phyloP scores from a whole-genome alignment of 2,888 invertebrate species.

The Coremacera marginata region DNA sequence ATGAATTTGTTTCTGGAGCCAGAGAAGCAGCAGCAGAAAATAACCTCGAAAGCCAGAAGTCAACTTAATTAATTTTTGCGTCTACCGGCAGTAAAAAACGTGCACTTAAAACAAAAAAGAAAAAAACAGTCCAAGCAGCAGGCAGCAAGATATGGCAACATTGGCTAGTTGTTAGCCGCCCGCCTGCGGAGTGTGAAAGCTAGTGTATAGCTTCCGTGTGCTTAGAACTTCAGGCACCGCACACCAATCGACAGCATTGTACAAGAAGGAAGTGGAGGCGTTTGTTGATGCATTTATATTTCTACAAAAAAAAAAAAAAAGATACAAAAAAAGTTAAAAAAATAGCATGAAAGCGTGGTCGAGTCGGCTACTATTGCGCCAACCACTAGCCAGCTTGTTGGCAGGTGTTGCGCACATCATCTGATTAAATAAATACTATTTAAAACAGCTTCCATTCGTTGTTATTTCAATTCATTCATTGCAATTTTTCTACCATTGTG shows the following conservation, averaged over 20 bases:
- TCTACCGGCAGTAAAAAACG: background rate
- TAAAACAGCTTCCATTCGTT: slow-evolving; percentile 18
- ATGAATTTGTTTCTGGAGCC: background rate
- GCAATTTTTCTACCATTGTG: no score
- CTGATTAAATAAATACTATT: slow-evolving; percentile 37
- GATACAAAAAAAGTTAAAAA: background rate
- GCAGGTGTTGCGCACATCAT: slow-evolving; percentile 32
- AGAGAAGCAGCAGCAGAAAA: slow-evolving; percentile 14
- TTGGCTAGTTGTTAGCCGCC: slow-evolving; percentile 1
- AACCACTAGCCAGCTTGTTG: background rate
- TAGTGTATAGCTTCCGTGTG: slow-evolving; percentile 35
- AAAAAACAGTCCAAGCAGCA: background rate
- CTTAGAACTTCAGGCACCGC: slow-evolving; percentile 16
- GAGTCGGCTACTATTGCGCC: background rate
- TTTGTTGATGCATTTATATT: slow-evolving; percentile 18
- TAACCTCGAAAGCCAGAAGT: slow-evolving; percentile 37
- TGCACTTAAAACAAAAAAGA: background rate
- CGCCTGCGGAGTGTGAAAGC: slow-evolving; percentile 33
- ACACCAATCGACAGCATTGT: slow-evolving; percentile 16
- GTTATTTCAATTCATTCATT: no score
- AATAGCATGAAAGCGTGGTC: background rate
- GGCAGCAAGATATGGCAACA: slow-evolving; percentile 16
- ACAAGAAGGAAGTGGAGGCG: slow-evolving; percentile 23
- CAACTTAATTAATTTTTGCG: slow-evolving; percentile 38
- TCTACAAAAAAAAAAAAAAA: background rate